A percentile compares a stretch with the other conserved stretches of the same genome.
phyloP scores from a whole-genome alignment of 2,797 vertebrate species.

The Artibeus lituratus region DNA sequence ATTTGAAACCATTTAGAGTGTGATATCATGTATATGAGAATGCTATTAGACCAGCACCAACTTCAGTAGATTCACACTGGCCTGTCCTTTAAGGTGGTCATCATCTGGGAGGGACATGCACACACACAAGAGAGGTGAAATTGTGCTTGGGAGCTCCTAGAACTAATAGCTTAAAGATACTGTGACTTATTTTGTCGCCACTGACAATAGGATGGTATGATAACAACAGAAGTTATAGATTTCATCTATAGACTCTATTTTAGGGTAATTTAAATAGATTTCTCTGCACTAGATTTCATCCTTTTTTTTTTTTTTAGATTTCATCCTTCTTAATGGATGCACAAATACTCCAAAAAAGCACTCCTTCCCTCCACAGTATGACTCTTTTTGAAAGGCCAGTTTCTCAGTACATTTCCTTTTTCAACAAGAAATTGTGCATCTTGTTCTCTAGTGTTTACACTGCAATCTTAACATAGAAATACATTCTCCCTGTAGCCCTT shows the following conservation, averaged over 20 bases:
- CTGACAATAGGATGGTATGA: conserved; percentile 33
- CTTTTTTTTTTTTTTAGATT: no score
- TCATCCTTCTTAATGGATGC: background rate
- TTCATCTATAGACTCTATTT: conserved; percentile 22
- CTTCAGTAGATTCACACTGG: background rate
- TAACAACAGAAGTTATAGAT: conserved; percentile 40
- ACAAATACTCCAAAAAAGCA: background rate
- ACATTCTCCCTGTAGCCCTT: background rate
- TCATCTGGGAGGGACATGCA: background rate
- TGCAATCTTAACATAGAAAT: background rate
- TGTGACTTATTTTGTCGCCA: background rate
- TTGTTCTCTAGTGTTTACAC: conserved; percentile 19
- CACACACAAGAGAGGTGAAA: conserved; percentile 14
- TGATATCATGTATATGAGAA: background rate
- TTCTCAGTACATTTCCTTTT: background rate
- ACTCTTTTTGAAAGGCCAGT: background rate
- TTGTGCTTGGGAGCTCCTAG: conserved; percentile 55
- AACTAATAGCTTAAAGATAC: conserved; percentile 48
- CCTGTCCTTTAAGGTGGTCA: background rate
- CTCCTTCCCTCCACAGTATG: background rate
- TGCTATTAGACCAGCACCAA: background rate
- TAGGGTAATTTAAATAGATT: background rate
- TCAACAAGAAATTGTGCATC: background rate
- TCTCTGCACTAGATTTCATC: background rate
- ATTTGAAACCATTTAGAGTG: background rate